These are phyloP conservation scores for Clamator glandarius DNA, from an alignment of 2,797 vertebrate genomes.

Conservation along the genomic window DNA sequence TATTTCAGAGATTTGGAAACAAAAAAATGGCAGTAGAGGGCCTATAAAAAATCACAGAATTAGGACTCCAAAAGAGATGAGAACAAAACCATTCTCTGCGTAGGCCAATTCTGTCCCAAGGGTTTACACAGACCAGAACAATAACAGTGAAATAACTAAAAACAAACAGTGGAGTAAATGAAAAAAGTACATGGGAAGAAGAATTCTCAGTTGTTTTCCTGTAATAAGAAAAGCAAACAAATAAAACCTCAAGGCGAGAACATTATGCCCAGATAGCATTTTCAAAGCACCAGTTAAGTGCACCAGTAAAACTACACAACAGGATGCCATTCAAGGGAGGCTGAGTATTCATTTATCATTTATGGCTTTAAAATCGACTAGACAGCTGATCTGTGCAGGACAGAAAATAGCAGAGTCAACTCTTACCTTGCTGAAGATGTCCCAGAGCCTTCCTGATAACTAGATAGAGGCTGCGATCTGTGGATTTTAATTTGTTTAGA, in stretches of 20 bases:
- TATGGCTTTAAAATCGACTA: background rate
- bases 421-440: slow-evolving; percentile 50
- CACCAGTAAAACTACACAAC: background rate
- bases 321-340: background rate
- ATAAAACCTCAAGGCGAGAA: background rate
- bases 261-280: background rate
- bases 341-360: background rate
- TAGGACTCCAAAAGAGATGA: slow-evolving; percentile 14
- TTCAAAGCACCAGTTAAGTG: background rate
- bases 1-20: background rate
- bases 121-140: slow-evolving; percentile 23
- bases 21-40: background rate
- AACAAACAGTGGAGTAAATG: slow-evolving; percentile 29
- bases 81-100: background rate
- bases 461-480: slow-evolving; percentile 33
- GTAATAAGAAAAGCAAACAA: slow-evolving; percentile 45
- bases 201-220: slow-evolving; percentile 27
- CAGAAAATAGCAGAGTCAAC: background rate
- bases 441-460: background rate
- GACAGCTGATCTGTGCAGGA: background rate
- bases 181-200: slow-evolving; percentile 16
- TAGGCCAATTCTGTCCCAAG: slow-evolving; percentile 22
- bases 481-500: slow-evolving; percentile 17
- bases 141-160: slow-evolving; percentile 24
- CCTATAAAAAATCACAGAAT: background rate